Percentiles rank a stretch among this genome's conserved stretches.
Evolutionary conservation across 2,888 invertebrate genomes (phyloP).

Genomic region (Drosophila mulleri): DNA sequence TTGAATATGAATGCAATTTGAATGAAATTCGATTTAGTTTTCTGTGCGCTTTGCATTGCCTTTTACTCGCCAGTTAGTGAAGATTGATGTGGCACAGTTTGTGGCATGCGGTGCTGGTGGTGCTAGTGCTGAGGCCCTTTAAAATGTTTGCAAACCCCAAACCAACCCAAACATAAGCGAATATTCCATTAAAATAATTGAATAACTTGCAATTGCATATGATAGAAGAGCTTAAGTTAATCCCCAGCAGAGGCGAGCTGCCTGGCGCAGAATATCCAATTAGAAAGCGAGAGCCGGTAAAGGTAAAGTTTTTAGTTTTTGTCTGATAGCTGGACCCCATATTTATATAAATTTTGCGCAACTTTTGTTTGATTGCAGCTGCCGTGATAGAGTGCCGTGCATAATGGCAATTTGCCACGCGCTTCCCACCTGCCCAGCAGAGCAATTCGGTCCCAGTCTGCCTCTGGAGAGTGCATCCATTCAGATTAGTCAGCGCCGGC

Average conservation of each 20-base stretch:
- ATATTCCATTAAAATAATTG: conserved; percentile 79
- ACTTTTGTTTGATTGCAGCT: conserved; percentile 70
- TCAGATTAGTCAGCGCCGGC: conserved; percentile 58
- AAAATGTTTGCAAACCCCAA: conserved; percentile 48
- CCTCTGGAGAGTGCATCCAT: conserved; percentile 55
- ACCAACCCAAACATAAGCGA: conserved; percentile 44
- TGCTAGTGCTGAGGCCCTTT: conserved; percentile 15
- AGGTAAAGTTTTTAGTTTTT: conserved; percentile 64
- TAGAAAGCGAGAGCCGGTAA: conserved; percentile 3
- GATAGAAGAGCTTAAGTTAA: conserved; percentile 72
- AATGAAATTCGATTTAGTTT: conserved; percentile 53
- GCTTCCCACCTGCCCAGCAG: not conserved
- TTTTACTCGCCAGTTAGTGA: conserved; percentile 40
- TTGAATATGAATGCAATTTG: conserved; percentile 2
- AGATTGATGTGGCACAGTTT: conserved; percentile 11
- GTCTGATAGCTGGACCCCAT: conserved; percentile 56
- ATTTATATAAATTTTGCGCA: conserved; percentile 63
- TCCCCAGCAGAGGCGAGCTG: conserved; percentile 35
- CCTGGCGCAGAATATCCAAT: not conserved
- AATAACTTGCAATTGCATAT: conserved; percentile 72
- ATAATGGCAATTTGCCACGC: conserved; percentile 60
- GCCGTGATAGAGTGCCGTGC: conserved; percentile 49
- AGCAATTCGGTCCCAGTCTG: not conserved
- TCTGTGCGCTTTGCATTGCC: conserved; percentile 35
- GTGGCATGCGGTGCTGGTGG: conserved; percentile 12